Evolutionary conservation across 1,140 invertebrate genomes (phyloP), one percentile per base, ranked within the genome.

Genomic region (Penaeus vannamei): DNA sequence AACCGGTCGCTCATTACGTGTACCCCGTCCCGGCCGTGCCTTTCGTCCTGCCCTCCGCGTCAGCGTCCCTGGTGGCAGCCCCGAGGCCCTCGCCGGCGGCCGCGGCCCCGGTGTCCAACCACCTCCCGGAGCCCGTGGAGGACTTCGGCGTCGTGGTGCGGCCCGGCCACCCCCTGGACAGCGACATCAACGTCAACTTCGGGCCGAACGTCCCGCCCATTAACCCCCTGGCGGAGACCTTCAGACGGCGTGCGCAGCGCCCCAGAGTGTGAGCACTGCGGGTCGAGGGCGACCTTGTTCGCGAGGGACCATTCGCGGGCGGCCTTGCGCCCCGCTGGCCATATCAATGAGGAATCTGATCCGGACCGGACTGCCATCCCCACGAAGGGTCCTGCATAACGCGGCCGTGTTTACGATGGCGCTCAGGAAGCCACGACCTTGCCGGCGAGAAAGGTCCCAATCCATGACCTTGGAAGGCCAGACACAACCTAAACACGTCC

Each of bases 161-260:
- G 85, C 85, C 60, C 53, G 53, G 53, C 20, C 85, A 86, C 85
- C 86, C 84, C 26, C 61, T 87, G 95, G 95, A 0, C 96, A 96
- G 93, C 95, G 96, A 92, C 96, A 96, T 92, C 96, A 96, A 93
- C 92, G 96, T 62, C 96, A 96, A 64, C 96, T 96, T 3, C 95
- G 96, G 92, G 93, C 80, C 62, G 36, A 84, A 84, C 46, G 23
- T 46, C 22, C 89, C 85, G n/a, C 53, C 85, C 26, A 79, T 90
- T 26, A 90, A 90, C 80, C 79, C 84, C 19, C 76, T 86, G 60
- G 89, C 89, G n/a, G 84, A 90, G 61, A 29, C 81, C 20, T n/a
- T 86, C 22, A 22, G 8, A n/a, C 53, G 20, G 60, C 59, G n/a
- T 14, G 19, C 17, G 8, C 17, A 0, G 10, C 19, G 22, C 20